phyloP scores from a whole-genome alignment of 2,113 vertebrate species.

The Pteropus alecto region DNA sequence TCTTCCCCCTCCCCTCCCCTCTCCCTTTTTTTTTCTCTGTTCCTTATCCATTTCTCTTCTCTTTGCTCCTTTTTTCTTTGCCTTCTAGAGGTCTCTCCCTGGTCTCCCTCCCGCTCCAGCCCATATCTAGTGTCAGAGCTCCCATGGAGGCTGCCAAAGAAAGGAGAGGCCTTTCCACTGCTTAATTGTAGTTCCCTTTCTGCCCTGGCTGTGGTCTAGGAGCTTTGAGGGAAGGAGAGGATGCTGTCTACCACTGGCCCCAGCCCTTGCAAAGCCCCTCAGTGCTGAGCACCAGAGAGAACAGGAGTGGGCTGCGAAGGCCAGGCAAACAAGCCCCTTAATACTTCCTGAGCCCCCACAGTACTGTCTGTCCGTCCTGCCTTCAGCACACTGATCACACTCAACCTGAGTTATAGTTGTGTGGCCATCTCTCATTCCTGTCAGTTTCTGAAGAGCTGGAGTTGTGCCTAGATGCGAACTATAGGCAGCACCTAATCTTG shows the following conservation, averaged over 20 bases:
- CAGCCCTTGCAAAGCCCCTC: neutral
- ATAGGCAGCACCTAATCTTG: neutral
- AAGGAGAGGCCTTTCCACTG: neutral
- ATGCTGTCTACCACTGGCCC: neutral
- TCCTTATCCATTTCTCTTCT: neutral
- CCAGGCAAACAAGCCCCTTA: neutral
- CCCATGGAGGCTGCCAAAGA: neutral
- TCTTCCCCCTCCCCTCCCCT: neutral
- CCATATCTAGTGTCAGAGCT: neutral
- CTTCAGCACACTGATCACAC: neutral
- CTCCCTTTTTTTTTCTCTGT: neutral
- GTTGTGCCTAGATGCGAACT: neutral
- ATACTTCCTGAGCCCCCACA: neutral
- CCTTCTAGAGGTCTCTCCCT: neutral
- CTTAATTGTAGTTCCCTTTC: neutral
- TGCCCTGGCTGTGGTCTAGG: neutral
- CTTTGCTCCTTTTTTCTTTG: neutral
- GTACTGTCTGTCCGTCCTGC: neutral
- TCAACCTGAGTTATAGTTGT: neutral
- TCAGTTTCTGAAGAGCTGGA: neutral
- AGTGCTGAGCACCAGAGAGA: neutral
- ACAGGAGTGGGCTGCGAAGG: neutral
- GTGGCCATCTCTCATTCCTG: neutral
- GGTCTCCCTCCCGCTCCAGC: neutral
- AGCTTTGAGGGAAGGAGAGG: neutral